Conservation (phyloP, 2,113 vertebrate genomes). For the Gila orcuttii region DNA sequence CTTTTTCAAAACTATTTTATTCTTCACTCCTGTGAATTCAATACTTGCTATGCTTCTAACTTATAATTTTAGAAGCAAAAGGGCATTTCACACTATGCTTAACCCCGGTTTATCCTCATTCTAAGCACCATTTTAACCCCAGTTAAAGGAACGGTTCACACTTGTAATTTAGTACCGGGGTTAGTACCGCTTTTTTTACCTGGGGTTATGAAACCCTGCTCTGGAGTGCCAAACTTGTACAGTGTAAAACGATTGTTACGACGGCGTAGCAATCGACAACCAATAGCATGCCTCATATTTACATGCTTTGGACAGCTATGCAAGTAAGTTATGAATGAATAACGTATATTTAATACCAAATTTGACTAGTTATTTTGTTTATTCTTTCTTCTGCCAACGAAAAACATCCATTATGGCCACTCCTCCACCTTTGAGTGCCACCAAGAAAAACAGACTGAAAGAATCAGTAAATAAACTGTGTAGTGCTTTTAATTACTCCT, state of each 20-base stretch:
- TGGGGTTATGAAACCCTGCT: too few relatives aligned
- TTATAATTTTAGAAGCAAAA: background rate
- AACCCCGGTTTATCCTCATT: background rate
- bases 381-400: background rate
- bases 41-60: background rate
- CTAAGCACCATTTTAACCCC: too few relatives aligned
- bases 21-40: background rate
- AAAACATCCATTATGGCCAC: background rate
- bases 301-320: too few relatives aligned
- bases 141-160: too few relatives aligned
- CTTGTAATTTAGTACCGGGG: too few relatives aligned
- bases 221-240: too few relatives aligned
- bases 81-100: background rate
- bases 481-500: background rate
- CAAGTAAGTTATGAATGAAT: background rate
- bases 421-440: background rate
- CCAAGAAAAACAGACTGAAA: background rate
- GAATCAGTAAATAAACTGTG: background rate
- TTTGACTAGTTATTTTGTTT: background rate
- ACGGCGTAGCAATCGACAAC: too few relatives aligned
- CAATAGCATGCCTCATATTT: too few relatives aligned
- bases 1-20: conserved; percentile 28
- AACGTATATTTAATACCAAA: background rate
- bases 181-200: too few relatives aligned
- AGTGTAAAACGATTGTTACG: too few relatives aligned